Evolutionary conservation across 1,140 invertebrate species (phyloP).

Genomic region (Sycophila sp.): DNA sequence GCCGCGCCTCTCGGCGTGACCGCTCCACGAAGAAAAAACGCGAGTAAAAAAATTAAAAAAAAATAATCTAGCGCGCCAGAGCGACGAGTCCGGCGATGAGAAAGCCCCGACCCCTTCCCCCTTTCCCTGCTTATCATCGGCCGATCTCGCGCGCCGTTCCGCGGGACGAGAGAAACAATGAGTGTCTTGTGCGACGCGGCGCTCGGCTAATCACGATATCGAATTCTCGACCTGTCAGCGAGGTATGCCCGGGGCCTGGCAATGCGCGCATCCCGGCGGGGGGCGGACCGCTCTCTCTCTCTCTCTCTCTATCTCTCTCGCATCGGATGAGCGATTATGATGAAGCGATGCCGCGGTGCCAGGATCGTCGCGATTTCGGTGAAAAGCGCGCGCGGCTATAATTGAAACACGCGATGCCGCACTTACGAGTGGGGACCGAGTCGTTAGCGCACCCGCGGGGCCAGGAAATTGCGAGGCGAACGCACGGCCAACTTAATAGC

Average conservation of each 20-base stretch:
- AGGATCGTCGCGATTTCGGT: no score
- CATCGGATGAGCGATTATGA: conserved; percentile 66
- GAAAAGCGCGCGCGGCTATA: conserved; percentile 47
- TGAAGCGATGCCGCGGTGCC: no score
- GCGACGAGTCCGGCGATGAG: conserved; percentile 20
- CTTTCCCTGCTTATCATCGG: conserved; percentile 24
- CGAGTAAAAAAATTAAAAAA: no score
- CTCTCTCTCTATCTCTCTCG: no score
- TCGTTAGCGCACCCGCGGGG: no score
- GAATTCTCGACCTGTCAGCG: conserved; percentile 66
- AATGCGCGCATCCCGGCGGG: conserved; percentile 37
- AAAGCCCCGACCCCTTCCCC: conserved; percentile 32
- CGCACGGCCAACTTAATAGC: no score
- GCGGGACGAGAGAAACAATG: conserved; percentile 26
- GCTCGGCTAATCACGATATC: conserved; percentile 65
- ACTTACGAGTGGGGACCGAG: no score
- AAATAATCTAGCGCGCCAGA: no score
- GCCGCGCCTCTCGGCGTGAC: not conserved
- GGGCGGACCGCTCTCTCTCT: conserved; percentile 47
- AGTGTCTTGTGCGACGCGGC: conserved; percentile 38
- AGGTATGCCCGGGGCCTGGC: conserved; percentile 36
- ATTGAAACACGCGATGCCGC: conserved; percentile 64
- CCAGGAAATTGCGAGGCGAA: no score
- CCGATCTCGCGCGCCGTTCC: conserved; percentile 3
- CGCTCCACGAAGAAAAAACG: not conserved